phyloP scores from a whole-genome alignment of 2,888 invertebrate species.

The Lissocephala sabroskyi region DNA sequence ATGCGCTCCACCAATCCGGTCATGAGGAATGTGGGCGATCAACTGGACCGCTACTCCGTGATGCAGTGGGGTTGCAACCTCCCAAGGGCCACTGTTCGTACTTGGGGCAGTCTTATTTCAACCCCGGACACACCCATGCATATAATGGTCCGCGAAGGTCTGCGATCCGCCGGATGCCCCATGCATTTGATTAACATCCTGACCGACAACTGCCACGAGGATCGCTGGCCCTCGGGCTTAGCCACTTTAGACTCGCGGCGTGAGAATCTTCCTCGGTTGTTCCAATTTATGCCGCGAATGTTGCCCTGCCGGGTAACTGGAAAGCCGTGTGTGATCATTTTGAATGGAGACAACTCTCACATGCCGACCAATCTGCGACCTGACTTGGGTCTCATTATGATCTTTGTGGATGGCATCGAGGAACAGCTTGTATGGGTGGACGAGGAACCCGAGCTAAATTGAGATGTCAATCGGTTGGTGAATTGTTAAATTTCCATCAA shows the following conservation, averaged over 20 bases:
- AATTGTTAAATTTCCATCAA: no score
- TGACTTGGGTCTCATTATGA: slow-evolving; percentile 31
- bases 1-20: slow-evolving; percentile 38
- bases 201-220: slow-evolving; percentile 38
- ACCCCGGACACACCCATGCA: slow-evolving; percentile 41
- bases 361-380: slow-evolving; percentile 42
- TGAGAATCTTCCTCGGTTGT: slow-evolving; percentile 24
- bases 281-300: slow-evolving; percentile 28
- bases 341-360: slow-evolving; percentile 35
- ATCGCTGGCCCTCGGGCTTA: slow-evolving; percentile 24
- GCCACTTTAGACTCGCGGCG: slow-evolving; percentile 32
- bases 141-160: slow-evolving; percentile 24
- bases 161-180: slow-evolving; percentile 32
- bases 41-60: slow-evolving; percentile 39
- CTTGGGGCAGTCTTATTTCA: slow-evolving; percentile 44
- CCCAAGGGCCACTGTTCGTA: slow-evolving; percentile 24
- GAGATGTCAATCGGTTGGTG: no score
- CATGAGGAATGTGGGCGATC: slow-evolving; percentile 39
- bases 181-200: slow-evolving; percentile 30
- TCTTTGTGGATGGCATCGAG: slow-evolving; percentile 39
- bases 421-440: no score
- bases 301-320: slow-evolving; percentile 19
- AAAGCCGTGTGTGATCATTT: slow-evolving; percentile 33
- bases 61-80: slow-evolving; percentile 37
- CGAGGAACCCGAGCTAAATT: no score